Evolutionary conservation across 2,888 invertebrate genomes (phyloP).

Genomic region (Agonopterix arenella): DNA sequence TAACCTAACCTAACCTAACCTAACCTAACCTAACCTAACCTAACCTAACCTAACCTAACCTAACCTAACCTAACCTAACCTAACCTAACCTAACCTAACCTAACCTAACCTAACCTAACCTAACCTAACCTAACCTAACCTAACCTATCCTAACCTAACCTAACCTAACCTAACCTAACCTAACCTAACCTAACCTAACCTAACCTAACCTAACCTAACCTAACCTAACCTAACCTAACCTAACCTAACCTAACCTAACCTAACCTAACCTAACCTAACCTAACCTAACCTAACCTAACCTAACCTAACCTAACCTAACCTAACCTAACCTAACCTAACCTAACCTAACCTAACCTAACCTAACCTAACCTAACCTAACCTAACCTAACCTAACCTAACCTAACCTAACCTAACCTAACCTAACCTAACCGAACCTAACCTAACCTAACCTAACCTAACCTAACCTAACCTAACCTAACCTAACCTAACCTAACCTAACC

Average conservation of each 20-base stretch:
- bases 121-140: slow-evolving; percentile 8
- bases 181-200: slow-evolving; percentile 5
- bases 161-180: slow-evolving; percentile 7
- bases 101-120: slow-evolving; percentile 8
- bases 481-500: slow-evolving; percentile 7
- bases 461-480: slow-evolving; percentile 5
- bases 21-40: slow-evolving; percentile 13
- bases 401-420: slow-evolving; percentile 5
- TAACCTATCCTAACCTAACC: slow-evolving; percentile 5
- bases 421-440: too few relatives aligned
- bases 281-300: slow-evolving; percentile 6
- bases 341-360: slow-evolving; percentile 5
- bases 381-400: slow-evolving; percentile 5
- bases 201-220: slow-evolving; percentile 5
- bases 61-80: slow-evolving; percentile 8
- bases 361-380: slow-evolving; percentile 5
- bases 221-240: slow-evolving; percentile 5
- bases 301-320: slow-evolving; percentile 15
- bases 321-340: slow-evolving; percentile 8
- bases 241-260: slow-evolving; percentile 5
- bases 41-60: slow-evolving; percentile 14
- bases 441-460: slow-evolving; percentile 5
- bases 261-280: slow-evolving; percentile 5
- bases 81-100: slow-evolving; percentile 8
- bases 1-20: slow-evolving; percentile 8